Evolutionary conservation across 2,113 vertebrate genomes (phyloP).

Genomic region (Sprattus sprattus): DNA sequence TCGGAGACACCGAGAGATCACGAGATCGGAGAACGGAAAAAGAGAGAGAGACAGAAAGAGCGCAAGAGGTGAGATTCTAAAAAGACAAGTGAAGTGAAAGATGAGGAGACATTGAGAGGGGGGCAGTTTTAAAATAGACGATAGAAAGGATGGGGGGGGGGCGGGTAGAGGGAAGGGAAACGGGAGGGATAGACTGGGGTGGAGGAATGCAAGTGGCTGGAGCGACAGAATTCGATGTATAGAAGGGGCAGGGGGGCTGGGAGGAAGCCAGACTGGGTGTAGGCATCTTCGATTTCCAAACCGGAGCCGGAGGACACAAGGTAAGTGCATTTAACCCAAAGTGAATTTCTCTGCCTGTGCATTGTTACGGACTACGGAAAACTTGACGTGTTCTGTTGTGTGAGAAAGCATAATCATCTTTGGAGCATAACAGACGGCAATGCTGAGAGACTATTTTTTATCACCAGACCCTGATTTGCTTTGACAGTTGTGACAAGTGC

Average conservation of each 20-base stretch:
- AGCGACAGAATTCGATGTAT: constrained; percentile 38
- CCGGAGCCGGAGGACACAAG: constrained; percentile 12
- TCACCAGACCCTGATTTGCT: constrained; percentile 50
- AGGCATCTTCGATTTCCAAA: constrained; percentile 40
- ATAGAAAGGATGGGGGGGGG: constrained; percentile 39
- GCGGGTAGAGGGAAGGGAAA: constrained; percentile 15
- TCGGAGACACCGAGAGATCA: constrained; percentile 31
- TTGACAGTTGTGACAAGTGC: constrained; percentile 65
- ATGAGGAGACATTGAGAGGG: constrained; percentile 32
- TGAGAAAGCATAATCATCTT: not conserved
- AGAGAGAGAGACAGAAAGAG: constrained; percentile 41
- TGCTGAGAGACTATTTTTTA: not conserved
- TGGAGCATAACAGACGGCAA: not conserved
- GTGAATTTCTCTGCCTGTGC: not conserved
- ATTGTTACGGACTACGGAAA: not conserved
- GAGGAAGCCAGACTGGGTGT: constrained; percentile 56
- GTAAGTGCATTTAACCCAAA: constrained; percentile 41
- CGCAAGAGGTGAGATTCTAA: constrained; percentile 26
- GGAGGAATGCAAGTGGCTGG: constrained; percentile 50
- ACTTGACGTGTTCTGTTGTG: not conserved
- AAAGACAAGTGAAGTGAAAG: constrained; percentile 35
- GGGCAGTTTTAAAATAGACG: constrained; percentile 49
- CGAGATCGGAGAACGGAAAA: constrained; percentile 26
- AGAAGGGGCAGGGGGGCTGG: constrained; percentile 39
- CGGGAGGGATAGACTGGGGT: constrained; percentile 36